Percentiles rank a stretch among this genome's conserved stretches.
These are phyloP conservation scores for Augiades crinisus DNA, from an alignment of 2,888 invertebrate species.

Conservation along the genomic window DNA sequence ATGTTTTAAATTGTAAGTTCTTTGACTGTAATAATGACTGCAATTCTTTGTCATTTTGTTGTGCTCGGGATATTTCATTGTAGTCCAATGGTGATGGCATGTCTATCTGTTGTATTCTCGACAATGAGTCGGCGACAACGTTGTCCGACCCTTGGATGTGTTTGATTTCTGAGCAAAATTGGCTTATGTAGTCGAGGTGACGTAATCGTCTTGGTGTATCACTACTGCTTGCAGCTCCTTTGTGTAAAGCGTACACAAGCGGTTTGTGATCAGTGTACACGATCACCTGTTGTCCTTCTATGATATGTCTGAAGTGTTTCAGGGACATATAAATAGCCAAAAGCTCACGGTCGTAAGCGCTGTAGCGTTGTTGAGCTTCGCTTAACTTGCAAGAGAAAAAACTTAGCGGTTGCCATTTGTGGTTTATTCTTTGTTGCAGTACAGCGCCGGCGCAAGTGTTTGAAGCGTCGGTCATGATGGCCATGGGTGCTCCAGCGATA, in stretches of 20 bases:
- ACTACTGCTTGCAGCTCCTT: conserved; percentile 17
- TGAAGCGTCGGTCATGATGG: conserved; percentile 43
- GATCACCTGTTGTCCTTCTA: conserved; percentile 30
- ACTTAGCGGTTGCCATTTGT: conserved; percentile 30
- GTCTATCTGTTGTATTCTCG: conserved; percentile 19
- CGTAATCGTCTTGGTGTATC: conserved; percentile 25
- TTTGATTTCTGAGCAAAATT: conserved; percentile 23
- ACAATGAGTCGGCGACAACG: conserved; percentile 24
- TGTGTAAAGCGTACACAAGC: conserved; percentile 25
- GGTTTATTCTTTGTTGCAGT: conserved; percentile 42
- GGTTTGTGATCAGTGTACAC: conserved; percentile 29
- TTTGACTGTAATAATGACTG: too few species aligned
- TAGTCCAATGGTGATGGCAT: too few species aligned
- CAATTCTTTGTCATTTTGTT: too few species aligned
- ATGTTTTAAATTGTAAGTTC: too few species aligned
- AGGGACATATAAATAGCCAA: conserved; percentile 31
- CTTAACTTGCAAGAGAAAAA: conserved; percentile 41
- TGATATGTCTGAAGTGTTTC: conserved; percentile 29
- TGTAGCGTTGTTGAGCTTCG: conserved; percentile 40
- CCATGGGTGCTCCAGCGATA: conserved; percentile 18
- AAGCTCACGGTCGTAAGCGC: conserved; percentile 33
- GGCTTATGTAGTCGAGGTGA: conserved; percentile 28
- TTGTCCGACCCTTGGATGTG: conserved; percentile 23
- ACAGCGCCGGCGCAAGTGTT: conserved; percentile 45
- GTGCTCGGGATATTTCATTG: too few species aligned